Evolutionary conservation across 2,888 invertebrate species (phyloP).

Genomic region (Lottia gigantea): DNA sequence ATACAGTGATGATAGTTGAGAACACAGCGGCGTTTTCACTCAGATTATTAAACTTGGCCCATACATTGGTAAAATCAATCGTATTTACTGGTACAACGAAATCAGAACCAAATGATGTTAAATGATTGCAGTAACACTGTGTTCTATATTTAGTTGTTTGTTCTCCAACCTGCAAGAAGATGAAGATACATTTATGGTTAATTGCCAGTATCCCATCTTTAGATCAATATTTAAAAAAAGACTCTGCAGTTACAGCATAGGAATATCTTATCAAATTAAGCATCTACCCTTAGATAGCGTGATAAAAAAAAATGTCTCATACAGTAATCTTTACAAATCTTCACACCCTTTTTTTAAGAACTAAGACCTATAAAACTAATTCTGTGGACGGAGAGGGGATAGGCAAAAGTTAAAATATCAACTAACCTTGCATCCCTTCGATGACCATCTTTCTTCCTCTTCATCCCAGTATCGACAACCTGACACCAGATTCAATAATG

Average conservation of each 20-base stretch:
- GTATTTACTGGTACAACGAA: constrained; percentile 67
- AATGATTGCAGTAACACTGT: constrained; percentile 63
- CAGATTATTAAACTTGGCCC: constrained; percentile 65
- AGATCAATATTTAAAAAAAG: no score
- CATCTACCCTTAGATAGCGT: background rate
- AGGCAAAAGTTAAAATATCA: no score
- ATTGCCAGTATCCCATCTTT: no score
- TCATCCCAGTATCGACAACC: constrained; percentile 64
- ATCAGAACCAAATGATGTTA: constrained; percentile 68
- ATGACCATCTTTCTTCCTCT: constrained; percentile 54
- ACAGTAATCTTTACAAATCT: no score
- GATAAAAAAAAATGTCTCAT: background rate
- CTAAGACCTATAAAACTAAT: no score
- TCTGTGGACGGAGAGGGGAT: no score
- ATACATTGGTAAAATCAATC: constrained; percentile 67
- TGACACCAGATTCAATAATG: constrained; percentile 49
- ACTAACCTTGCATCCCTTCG: constrained; percentile 56
- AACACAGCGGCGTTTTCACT: constrained; percentile 67
- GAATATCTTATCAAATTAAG: background rate
- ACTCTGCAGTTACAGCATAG: no score
- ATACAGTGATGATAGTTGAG: constrained; percentile 59
- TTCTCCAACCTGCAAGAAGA: constrained; percentile 53
- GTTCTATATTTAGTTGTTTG: constrained; percentile 58
- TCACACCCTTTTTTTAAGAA: background rate
- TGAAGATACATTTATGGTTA: background rate